These are phyloP conservation scores for Apostichopus parvimensis DNA, from an alignment of 35 echinoderm and acorn worm genomes.

Conservation along the genomic window DNA sequence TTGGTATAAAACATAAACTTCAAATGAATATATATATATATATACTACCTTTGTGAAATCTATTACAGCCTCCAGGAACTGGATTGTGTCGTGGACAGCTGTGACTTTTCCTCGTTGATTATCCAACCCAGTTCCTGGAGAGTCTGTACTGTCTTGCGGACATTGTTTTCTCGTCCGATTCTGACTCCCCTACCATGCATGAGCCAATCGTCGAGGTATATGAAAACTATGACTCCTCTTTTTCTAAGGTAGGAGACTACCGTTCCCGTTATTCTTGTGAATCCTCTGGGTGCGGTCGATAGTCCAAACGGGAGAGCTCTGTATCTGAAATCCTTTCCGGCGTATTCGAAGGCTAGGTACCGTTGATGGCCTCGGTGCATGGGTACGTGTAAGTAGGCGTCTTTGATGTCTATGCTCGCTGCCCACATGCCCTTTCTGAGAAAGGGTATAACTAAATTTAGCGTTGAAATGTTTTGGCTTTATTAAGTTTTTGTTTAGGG, in stretches of 20 bases:
- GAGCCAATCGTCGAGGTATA: constrained; percentile 12
- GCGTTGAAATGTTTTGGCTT: background rate
- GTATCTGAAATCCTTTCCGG: too few relatives aligned
- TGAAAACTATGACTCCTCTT: background rate
- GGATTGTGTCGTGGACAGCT: too few relatives aligned
- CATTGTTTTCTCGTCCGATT: too few relatives aligned
- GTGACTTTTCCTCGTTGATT: too few relatives aligned
- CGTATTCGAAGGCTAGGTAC: background rate
- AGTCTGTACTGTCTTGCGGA: too few relatives aligned
- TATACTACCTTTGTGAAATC: too few relatives aligned
- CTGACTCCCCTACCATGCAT: background rate
- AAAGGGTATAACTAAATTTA: background rate
- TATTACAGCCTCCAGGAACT: too few relatives aligned
- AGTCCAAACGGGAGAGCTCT: constrained; percentile 30
- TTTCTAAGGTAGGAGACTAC: background rate
- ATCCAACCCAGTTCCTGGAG: too few relatives aligned
- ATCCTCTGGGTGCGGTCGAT: constrained; percentile 24
- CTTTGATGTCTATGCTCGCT: constrained; percentile 14
- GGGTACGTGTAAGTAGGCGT: constrained; percentile 20
- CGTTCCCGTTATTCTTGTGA: background rate
- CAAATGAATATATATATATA: too few relatives aligned
- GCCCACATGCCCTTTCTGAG: background rate
- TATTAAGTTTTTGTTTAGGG: background rate
- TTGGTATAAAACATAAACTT: too few relatives aligned
- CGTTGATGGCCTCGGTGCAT: background rate